Conservation (phyloP, 2,888 invertebrate species). For the Hybos culiciformis region DNA sequence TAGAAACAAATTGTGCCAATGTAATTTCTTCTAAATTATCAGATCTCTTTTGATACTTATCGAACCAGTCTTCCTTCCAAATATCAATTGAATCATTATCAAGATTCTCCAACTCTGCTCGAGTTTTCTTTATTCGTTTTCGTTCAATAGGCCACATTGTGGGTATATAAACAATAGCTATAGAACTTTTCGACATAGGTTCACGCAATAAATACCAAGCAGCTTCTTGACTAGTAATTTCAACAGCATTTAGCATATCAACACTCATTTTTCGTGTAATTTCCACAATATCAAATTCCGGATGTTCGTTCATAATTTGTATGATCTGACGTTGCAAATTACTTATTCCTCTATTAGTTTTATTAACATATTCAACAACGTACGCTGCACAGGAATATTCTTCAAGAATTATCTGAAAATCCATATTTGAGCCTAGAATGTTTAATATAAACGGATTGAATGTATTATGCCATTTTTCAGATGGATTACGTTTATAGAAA, state of each 20-base stretch:
- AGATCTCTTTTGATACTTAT: constrained; percentile 24
- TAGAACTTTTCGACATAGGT: constrained; percentile 29
- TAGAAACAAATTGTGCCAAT: constrained; percentile 23
- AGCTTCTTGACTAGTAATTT: constrained; percentile 31
- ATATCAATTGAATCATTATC: constrained; percentile 20
- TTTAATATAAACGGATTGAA: constrained; percentile 5
- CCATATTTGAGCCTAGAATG: constrained; percentile 2
- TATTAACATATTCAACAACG: neutral
- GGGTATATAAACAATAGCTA: constrained; percentile 24
- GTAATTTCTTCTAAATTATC: constrained; percentile 19
- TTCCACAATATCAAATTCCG: too few relatives aligned
- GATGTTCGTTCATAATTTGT: too few relatives aligned
- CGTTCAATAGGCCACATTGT: constrained; percentile 31
- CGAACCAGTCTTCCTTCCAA: constrained; percentile 26
- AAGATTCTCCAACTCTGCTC: constrained; percentile 22
- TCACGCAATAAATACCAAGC: too few relatives aligned
- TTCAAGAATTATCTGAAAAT: constrained; percentile 3
- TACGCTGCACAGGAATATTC: neutral
- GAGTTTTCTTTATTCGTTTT: constrained; percentile 22
- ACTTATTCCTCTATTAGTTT: neutral
- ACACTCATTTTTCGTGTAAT: constrained; percentile 20
- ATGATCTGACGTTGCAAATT: too few relatives aligned
- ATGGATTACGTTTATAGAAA: neutral
- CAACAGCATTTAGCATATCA: constrained; percentile 22
- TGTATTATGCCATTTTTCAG: constrained; percentile 3